Evolutionary conservation across 2,888 invertebrate genomes (phyloP), one percentile per base, ranked within the genome.

Genomic region (Stictocephala bisonia): DNA sequence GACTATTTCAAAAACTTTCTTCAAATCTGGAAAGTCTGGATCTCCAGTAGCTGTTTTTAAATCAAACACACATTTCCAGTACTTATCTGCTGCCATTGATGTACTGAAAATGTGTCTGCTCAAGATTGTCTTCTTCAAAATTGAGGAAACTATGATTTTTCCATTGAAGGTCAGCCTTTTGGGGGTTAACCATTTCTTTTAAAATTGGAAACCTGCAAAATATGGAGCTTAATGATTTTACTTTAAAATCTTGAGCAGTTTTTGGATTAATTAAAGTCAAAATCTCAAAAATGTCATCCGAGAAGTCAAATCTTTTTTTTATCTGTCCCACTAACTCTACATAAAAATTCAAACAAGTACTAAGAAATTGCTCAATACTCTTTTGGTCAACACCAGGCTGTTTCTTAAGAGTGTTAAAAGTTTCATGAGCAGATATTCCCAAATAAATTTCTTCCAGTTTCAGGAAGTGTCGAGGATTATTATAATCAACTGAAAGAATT

Each of bases 151-250:
- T n/a, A 31, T 58, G 50, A 11, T 69, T 31, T 40, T 58, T 73
- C 73, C 73, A 73, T 48, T 73, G 69, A 7, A 26, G 15, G 26
- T 73, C 69, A 15, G 48, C 27, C 68, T 56, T 35, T 73, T 73
- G 68, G 26, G 26, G 20, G 15, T 68, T 3, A 26, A 15, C 20
- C 13, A 58, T 9, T 18, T 15, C 15, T 18, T 73, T 67, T 40
- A 73, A 27, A 31, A 73, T 13, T 3, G 73, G 73, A 26, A 73
- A 73, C 24, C 67, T 29, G 56, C 51, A 48, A 26, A 72, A 67
- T 35, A 72, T n/a, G 1, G 67, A 15, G 24, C 40, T 35, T 20
- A 68, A 41, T 13, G 40, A 41, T 53, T 68, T 68, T 0, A 31
- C 20, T 2, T 26, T 22, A 22, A 68, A 68, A 22, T 53, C 18